A percentile compares a stretch with the other conserved stretches of the same genome.
Evolutionary conservation across 2,888 invertebrate genomes (phyloP).

Genomic region (Lordiphosa andalusiaca): DNA sequence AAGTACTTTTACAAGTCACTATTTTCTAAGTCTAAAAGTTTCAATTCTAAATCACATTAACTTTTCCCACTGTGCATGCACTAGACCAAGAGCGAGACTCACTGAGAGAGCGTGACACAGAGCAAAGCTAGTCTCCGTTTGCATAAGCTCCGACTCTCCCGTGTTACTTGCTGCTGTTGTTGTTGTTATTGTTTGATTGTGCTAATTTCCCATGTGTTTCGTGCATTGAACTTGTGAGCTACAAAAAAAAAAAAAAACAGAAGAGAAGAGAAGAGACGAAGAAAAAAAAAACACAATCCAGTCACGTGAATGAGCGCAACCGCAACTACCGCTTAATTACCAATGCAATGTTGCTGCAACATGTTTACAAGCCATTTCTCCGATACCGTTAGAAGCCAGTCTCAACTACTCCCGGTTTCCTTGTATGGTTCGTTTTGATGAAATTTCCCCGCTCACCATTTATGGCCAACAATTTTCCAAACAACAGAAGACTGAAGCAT

Average conservation of each 20-base stretch:
- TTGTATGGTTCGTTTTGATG: constrained; percentile 15
- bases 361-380: constrained; percentile 42
- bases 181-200: constrained; percentile 31
- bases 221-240: constrained; percentile 71
- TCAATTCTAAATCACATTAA: no score
- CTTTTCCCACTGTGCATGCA: no score
- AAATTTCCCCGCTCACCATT: constrained; percentile 5
- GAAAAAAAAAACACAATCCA: constrained; percentile 20
- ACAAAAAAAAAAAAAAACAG: constrained; percentile 37
- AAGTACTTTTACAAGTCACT: no score
- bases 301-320: constrained; percentile 25
- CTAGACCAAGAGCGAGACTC: no score
- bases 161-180: constrained; percentile 15
- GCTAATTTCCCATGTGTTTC: constrained; percentile 68
- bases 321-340: constrained; percentile 50
- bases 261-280: constrained; percentile 15
- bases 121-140: no score
- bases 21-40: no score
- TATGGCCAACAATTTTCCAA: constrained; percentile 49
- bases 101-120: no score
- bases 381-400: constrained; percentile 63
- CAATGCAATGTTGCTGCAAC: constrained; percentile 67
- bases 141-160: no score
- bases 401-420: constrained; percentile 40
- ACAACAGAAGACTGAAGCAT: constrained; percentile 33